phyloP scores from a whole-genome alignment of 2,888 invertebrate species.

The Acronicta psi region DNA sequence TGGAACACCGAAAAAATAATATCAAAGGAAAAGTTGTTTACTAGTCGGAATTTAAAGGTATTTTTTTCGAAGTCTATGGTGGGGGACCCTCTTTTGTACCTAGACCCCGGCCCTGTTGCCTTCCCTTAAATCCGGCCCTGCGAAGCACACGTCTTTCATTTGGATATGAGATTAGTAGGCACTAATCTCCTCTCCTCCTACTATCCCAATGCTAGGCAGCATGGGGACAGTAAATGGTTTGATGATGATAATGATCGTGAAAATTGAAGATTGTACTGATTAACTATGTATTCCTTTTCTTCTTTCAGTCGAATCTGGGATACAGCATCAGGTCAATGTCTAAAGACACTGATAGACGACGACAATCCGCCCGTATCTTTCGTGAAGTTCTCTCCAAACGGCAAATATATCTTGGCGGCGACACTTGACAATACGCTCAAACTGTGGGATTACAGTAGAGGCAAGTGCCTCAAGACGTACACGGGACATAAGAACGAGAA shows the following conservation, averaged over 20 bases:
- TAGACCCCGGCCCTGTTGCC: too few relatives aligned
- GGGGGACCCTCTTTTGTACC: too few relatives aligned
- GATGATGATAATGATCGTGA: not conserved
- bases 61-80: too few relatives aligned
- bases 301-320: slow-evolving; percentile 98
- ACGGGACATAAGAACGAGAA: slow-evolving; percentile 99
- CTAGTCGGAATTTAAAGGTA: too few relatives aligned
- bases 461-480: slow-evolving; percentile 99
- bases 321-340: slow-evolving; percentile 99
- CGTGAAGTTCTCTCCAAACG: slow-evolving; percentile 99
- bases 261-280: not conserved
- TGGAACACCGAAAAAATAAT: too few relatives aligned
- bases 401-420: slow-evolving; percentile 99
- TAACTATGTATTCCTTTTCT: not conserved
- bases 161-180: too few relatives aligned
- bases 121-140: too few relatives aligned
- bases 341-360: slow-evolving; percentile 99
- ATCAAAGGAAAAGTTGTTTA: too few relatives aligned
- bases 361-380: slow-evolving; percentile 99
- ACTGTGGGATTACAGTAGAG: slow-evolving; percentile 99
- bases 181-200: too few relatives aligned
- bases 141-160: too few relatives aligned
- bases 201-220: too few relatives aligned
- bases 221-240: too few relatives aligned
- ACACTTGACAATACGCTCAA: slow-evolving; percentile 99